phyloP scores from a whole-genome alignment of 2,888 invertebrate species.

The Gymnosoma rotundatum region DNA sequence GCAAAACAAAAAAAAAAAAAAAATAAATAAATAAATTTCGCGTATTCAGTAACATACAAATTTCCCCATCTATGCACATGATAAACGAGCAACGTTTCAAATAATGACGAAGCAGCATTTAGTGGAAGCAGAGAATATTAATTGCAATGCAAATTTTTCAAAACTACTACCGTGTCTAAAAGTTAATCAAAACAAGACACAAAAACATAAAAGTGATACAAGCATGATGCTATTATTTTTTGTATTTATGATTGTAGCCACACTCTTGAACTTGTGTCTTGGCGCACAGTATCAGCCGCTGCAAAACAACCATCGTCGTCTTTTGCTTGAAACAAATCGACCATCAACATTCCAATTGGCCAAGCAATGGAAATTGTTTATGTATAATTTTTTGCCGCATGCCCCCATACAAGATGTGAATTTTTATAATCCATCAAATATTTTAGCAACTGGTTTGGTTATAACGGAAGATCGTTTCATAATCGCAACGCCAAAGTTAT shows the following conservation, averaged over 20 bases:
- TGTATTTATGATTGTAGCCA: constrained; percentile 40
- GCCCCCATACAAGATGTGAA: constrained; percentile 84
- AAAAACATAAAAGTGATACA: constrained; percentile 22
- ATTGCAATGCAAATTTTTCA: constrained; percentile 16
- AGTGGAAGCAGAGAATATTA: background rate
- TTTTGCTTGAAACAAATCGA: constrained; percentile 47
- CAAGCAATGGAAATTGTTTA: constrained; percentile 88
- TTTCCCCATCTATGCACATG: background rate
- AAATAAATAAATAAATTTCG: constrained; percentile 14
- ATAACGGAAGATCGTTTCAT: constrained; percentile 88
- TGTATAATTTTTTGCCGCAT: constrained; percentile 87
- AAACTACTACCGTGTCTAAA: constrained; percentile 45
- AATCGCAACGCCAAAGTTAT: constrained; percentile 88
- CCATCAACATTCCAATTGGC: constrained; percentile 83
- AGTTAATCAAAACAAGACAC: constrained; percentile 45
- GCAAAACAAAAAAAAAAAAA: too few species aligned
- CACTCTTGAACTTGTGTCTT: constrained; percentile 65
- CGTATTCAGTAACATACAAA: constrained; percentile 13
- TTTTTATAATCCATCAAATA: constrained; percentile 85
- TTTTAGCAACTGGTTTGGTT: constrained; percentile 90
- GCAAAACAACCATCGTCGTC: constrained; percentile 40
- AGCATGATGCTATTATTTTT: constrained; percentile 60
- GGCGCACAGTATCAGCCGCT: constrained; percentile 49
- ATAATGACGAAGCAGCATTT: constrained; percentile 34
- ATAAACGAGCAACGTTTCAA: constrained; percentile 23